Evolutionary conservation across 2,113 vertebrate genomes (phyloP).

Genomic region (Callaeas wilsoni): DNA sequence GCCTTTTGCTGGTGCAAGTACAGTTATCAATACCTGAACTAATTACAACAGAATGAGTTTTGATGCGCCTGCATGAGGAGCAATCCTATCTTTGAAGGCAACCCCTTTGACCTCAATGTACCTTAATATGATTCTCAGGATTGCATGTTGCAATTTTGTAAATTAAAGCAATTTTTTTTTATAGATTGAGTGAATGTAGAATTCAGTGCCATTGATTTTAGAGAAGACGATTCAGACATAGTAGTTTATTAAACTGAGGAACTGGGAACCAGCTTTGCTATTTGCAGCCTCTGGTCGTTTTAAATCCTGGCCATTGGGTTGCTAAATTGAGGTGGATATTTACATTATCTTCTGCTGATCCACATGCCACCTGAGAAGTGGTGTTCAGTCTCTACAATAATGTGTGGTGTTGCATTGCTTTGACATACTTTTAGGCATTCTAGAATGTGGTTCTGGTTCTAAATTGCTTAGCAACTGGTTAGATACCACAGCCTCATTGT

Average conservation of each 20-base stretch:
- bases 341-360: not conserved
- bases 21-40: slow-evolving; percentile 5
- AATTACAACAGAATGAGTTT: slow-evolving; percentile 11
- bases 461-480: not conserved
- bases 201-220: slow-evolving; percentile 30
- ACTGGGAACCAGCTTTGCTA: not conserved
- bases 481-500: not conserved
- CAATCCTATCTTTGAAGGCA: not conserved
- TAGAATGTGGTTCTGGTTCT: not conserved
- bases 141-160: slow-evolving; percentile 10
- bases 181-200: slow-evolving; percentile 15
- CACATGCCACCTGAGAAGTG: not conserved
- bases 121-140: not conserved
- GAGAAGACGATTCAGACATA: not conserved
- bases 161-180: slow-evolving; percentile 41
- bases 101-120: not conserved
- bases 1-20: not conserved
- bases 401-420: not conserved
- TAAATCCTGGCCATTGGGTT: not conserved
- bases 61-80: not conserved
- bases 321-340: slow-evolving; percentile 14
- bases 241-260: slow-evolving; percentile 9
- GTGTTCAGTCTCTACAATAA: not conserved
- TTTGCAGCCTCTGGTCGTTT: not conserved
- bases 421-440: not conserved